Conservation (phyloP, 1,140 invertebrate species). For the Achatina immaculata region DNA sequence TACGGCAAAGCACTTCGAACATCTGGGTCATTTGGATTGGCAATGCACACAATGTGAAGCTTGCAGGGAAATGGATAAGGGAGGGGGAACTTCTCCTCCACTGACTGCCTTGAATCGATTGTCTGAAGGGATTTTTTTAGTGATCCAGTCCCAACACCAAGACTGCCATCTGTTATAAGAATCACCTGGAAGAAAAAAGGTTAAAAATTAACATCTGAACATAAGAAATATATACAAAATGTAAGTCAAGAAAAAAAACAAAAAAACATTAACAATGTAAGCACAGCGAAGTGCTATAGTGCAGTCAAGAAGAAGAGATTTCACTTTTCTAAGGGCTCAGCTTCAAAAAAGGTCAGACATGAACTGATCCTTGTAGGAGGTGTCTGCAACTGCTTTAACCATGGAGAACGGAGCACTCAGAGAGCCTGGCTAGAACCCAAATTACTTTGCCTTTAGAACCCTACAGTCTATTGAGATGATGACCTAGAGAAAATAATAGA, state of each 20-base stretch:
- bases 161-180: slow-evolving; percentile 85
- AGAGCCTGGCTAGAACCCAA: no score
- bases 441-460: no score
- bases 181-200: slow-evolving; percentile 86
- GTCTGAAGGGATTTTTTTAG: slow-evolving; percentile 69
- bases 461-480: no score
- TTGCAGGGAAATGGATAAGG: slow-evolving; percentile 87
- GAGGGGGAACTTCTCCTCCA: slow-evolving; percentile 75
- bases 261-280: background rate
- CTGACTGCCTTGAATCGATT: slow-evolving; percentile 44
- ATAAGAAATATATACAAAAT: background rate
- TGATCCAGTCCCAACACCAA: slow-evolving; percentile 77
- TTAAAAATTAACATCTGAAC: background rate
- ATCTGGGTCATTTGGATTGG: slow-evolving; percentile 66
- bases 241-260: background rate
- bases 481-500: no score
- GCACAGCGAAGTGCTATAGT: background rate
- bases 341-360: no score
- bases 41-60: slow-evolving; percentile 82
- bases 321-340: no score
- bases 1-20: slow-evolving; percentile 68
- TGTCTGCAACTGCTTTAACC: no score
- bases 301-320: no score
- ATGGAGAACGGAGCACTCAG: no score
- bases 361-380: no score